Evolutionary conservation across 2,797 vertebrate genomes (phyloP).

Genomic region (Hybognathus amarus): DNA sequence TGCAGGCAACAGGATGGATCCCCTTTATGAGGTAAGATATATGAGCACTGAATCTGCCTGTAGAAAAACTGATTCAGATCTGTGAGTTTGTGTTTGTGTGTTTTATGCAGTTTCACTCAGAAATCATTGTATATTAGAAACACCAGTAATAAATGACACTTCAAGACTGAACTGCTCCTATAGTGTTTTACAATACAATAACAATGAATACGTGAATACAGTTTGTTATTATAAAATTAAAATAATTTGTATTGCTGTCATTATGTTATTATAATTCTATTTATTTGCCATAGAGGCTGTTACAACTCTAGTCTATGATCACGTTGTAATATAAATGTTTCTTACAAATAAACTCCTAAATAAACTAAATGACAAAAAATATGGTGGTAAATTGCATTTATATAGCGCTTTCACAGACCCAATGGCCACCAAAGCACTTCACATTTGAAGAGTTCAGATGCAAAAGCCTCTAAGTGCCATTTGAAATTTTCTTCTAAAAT

Average conservation of each 20-base stretch:
- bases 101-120: background rate
- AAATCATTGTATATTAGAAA: background rate
- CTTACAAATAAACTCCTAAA: background rate
- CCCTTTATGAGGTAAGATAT: accelerated
- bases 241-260: background rate
- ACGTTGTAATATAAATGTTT: background rate
- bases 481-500: too few species aligned
- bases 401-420: too few species aligned
- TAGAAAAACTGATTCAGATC: background rate
- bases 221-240: background rate
- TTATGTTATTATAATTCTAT: background rate
- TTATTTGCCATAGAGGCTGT: background rate
- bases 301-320: background rate
- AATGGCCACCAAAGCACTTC: too few species aligned
- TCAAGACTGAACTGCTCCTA: background rate
- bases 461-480: too few species aligned
- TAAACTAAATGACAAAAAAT: background rate
- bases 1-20: accelerated
- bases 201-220: background rate
- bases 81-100: background rate
- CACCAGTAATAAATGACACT: background rate
- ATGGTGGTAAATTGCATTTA: too few species aligned
- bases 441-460: too few species aligned
- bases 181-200: background rate
- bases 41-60: background rate